Evolutionary conservation across 2,113 vertebrate genomes (phyloP), one percentile per base, ranked within the genome.

Genomic region (Sakesphorus luctuosus): DNA sequence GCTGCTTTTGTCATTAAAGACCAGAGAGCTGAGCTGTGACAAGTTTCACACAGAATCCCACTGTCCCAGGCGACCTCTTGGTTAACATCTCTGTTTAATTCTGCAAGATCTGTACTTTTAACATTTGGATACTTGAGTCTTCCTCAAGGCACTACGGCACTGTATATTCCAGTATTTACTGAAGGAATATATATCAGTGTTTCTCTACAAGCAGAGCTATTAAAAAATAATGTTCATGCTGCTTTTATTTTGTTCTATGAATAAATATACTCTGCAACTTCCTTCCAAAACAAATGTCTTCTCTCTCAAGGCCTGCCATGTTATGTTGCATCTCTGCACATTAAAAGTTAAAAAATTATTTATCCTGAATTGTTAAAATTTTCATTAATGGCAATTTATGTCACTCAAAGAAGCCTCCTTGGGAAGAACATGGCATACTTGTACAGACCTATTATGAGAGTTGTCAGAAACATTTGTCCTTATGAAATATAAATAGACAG

Each of bases 381-480:
- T 98, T 98, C 98, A 98, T 99, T 98, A 98, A 98, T 98, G 97
- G 98, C 98, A 98, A 98, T 99, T 99, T 98, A 97, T 98, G 98
- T 98, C 98, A 98, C 98, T 98, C 98, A 98, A 97, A 96, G 84
- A 86, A 96, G 85, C 96, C 97, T 98, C 97, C 97, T 97, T 95
- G 96, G 94, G 97, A 97, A 98, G 98, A 98, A 98, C 98, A 98
- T 97, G 97, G 97, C 97, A 98, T 96, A 97, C 98, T 98, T 98
- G 98, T 98, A 98, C 97, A 98, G 98, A 98, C 98, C 98, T 98
- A 98, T 99, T 98, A 99, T 98, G 98, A 98, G 98, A 98, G 96
- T 98, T 99, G 98, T 99, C 98, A 98, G 98, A 98, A 99, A 99
- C 98, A 98, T 98, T 98, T 99, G 98, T 99, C 99, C 98, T 99